A percentile compares a stretch with the other conserved stretches of the same genome.
Conservation (phyloP, 2,113 vertebrate genomes). For the Pardalotus punctatus region DNA sequence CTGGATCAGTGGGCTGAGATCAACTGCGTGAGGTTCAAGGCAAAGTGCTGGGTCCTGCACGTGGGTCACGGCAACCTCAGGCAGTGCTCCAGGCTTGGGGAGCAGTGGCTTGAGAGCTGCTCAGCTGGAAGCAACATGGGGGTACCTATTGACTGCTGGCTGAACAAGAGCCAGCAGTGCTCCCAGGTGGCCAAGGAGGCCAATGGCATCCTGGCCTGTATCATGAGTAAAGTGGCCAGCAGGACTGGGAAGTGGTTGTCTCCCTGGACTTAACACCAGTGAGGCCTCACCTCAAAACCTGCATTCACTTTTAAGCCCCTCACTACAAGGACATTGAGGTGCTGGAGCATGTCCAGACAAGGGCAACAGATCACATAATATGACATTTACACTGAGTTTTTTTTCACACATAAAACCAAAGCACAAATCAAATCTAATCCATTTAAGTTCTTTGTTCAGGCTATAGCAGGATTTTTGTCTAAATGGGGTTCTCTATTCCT, state of each 20-base stretch:
- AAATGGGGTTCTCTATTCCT: neutral
- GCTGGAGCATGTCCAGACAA: neutral
- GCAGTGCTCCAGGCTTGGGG: accelerated
- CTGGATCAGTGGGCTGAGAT: neutral
- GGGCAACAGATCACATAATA: neutral
- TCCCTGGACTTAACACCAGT: accelerated
- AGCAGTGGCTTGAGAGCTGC: neutral
- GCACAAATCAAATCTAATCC: neutral
- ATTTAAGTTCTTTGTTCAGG: neutral
- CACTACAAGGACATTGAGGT: neutral
- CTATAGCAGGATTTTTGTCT: neutral
- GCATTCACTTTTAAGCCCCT: neutral
- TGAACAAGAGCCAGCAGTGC: neutral
- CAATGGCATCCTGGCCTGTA: neutral
- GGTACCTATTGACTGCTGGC: too few relatives aligned
- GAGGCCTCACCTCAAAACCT: accelerated
- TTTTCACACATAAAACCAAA: neutral
- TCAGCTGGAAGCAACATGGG: neutral
- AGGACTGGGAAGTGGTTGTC: neutral
- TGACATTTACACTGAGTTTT: neutral
- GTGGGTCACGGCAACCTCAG: neutral
- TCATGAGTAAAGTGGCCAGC: neutral
- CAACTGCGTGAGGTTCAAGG: neutral
- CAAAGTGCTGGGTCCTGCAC: accelerated
- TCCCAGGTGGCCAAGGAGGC: too few relatives aligned